Base-by-base conservation (phyloP, 1,140 invertebrate genomes). In the Littorina saxatilis region DNA sequence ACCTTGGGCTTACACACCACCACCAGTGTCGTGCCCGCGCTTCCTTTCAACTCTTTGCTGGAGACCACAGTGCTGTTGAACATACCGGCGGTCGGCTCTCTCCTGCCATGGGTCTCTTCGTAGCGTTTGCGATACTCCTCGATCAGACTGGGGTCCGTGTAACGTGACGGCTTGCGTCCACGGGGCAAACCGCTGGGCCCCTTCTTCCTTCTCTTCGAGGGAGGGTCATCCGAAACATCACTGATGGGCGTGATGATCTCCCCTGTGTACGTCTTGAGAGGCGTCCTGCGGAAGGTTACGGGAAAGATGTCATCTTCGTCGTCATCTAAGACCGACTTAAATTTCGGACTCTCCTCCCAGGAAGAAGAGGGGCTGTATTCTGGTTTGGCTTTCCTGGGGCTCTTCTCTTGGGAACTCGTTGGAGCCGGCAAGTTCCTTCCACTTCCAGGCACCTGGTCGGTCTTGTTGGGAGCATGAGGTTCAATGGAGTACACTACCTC, bases 51-150 rank as follows among this genome's bases (percentile, higher is more conserved):
- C 68, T 88, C 85, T 58, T 85, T 85, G 66, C 86, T 86, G 75
- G 86, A 88, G 32, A 89, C 79, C 52, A 89, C 87, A 58, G 82
- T 86, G 61, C 87, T 87, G 81, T 89, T 88, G 77, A 83, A 82
- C 32, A 89, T 74, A n/a, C 85, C 82, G 20, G 83, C 85, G 20
- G 84, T 80, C 7, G 72, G 61, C 50, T 82, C 80, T 23, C 37
- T 52, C 37, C 43, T 68, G 27, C 40, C 80, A 66, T 76, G 74
- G 17, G 55, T 77, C 29, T 32, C 61, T 35, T 68, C 74, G 55
- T 82, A 82, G 20, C 63, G 58, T n/a, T 52, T 73, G 27, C 78
- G 83, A 50, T 82, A 85, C 43, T 85, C 80, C 55, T 85, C 82
- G 32, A 85, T 79, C 37, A 85, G 55, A 3, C 23, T 61, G 74